Evolutionary conservation across 2,888 invertebrate genomes (phyloP).

Genomic region (Arctia plantaginis): DNA sequence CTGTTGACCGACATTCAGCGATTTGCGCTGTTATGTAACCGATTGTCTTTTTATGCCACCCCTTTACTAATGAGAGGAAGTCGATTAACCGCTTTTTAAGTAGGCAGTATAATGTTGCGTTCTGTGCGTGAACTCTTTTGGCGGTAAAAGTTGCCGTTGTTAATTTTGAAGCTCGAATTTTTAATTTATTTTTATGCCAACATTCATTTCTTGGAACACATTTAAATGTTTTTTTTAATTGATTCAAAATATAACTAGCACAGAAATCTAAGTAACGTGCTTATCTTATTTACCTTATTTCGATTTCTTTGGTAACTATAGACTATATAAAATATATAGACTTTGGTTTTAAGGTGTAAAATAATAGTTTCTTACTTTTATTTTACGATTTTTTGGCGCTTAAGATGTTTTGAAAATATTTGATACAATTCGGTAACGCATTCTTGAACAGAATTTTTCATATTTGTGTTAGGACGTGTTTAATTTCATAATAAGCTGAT

Average conservation of each 20-base stretch:
- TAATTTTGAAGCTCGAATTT: neutral
- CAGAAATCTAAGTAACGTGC: no score
- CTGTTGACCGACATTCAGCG: constrained; percentile 80
- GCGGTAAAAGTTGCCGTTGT: neutral
- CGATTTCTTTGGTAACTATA: neutral
- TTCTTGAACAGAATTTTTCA: neutral
- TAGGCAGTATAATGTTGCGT: constrained; percentile 15
- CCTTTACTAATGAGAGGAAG: constrained; percentile 50
- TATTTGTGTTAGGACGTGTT: neutral
- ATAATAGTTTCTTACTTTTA: neutral
- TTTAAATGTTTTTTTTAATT: no score
- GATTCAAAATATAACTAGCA: no score
- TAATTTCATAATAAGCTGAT: no score
- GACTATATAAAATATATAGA: neutral
- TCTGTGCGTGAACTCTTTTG: constrained; percentile 12
- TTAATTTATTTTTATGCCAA: neutral
- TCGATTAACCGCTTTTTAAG: constrained; percentile 31
- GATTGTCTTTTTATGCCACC: constrained; percentile 67
- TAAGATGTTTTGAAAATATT: neutral
- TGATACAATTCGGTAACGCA: neutral
- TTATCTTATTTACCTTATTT: no score
- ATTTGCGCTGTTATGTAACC: constrained; percentile 75
- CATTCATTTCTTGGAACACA: neutral
- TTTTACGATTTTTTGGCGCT: neutral
- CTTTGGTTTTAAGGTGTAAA: neutral